Evolutionary conservation across 2,888 invertebrate genomes (phyloP).

Genomic region (Resseliella maxima): DNA sequence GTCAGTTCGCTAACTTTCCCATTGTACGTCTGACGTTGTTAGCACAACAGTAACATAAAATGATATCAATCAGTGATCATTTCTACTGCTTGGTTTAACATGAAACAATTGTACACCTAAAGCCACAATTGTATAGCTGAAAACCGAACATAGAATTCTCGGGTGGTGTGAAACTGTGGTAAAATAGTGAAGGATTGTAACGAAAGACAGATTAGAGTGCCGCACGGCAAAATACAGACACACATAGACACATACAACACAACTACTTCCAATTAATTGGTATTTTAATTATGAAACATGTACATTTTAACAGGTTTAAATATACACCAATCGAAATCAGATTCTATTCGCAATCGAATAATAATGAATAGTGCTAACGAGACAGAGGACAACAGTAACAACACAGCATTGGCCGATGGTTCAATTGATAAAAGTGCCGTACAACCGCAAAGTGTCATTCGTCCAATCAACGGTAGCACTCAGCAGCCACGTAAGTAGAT

Average conservation of each 20-base stretch:
- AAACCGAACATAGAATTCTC: neutral
- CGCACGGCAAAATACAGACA: neutral
- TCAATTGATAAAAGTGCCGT: constrained; percentile 25
- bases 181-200: neutral
- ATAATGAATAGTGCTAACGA: constrained; percentile 48
- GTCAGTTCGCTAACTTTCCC: constrained; percentile 39
- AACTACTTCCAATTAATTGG: constrained; percentile 50
- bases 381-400: neutral
- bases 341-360: constrained; percentile 36
- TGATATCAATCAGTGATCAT: constrained; percentile 49
- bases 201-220: neutral
- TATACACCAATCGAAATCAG: constrained; percentile 43
- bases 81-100: neutral
- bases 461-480: constrained; percentile 23
- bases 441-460: constrained; percentile 28
- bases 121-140: no score
- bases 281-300: constrained; percentile 51
- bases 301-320: constrained; percentile 43
- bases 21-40: neutral
- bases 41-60: constrained; percentile 47
- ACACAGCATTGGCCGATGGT: neutral
- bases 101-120: constrained; percentile 4
- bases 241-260: neutral
- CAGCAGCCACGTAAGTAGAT: neutral
- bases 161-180: neutral